Conservation (phyloP, 2,888 invertebrate genomes). For the Rosalia funebris region DNA sequence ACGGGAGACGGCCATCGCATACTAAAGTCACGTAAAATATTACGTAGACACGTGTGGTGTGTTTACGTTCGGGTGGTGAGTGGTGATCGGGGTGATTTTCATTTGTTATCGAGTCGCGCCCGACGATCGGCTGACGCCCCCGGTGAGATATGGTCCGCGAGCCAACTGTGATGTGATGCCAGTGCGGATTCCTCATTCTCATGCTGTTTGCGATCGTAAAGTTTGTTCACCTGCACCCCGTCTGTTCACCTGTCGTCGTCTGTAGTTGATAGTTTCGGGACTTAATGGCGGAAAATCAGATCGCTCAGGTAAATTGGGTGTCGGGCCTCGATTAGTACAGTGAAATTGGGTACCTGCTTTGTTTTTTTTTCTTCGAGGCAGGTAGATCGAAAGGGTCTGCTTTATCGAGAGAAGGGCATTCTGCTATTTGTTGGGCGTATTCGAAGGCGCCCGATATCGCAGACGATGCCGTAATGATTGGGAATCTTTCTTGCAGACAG, state of each 20-base stretch:
- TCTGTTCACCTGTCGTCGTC: constrained; percentile 33
- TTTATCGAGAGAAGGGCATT: too few species aligned
- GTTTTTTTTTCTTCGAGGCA: neutral
- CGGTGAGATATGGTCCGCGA: constrained; percentile 12
- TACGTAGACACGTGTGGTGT: constrained; percentile 23
- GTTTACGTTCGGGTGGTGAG: constrained; percentile 21
- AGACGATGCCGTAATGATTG: too few species aligned
- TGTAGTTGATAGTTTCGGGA: constrained; percentile 41
- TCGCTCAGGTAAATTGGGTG: constrained; percentile 66
- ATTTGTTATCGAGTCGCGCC: constrained; percentile 1
- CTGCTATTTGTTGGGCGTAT: too few species aligned
- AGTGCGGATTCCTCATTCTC: constrained; percentile 12
- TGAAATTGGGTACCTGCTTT: too few species aligned
- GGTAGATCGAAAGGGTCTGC: constrained; percentile 3
- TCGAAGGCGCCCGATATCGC: too few species aligned
- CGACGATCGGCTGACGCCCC: too few species aligned
- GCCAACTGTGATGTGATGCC: constrained; percentile 9
- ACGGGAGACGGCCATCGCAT: constrained; percentile 55
- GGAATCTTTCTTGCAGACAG: too few species aligned
- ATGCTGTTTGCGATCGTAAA: constrained; percentile 24
- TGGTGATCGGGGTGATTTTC: constrained; percentile 9
- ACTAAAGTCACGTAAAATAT: constrained; percentile 58
- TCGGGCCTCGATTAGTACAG: neutral
- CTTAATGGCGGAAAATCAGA: constrained; percentile 68
- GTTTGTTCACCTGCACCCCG: constrained; percentile 23